Evolutionary conservation across 2,113 vertebrate genomes (phyloP).

Genomic region (Dunckerocampus dactyliophorus): DNA sequence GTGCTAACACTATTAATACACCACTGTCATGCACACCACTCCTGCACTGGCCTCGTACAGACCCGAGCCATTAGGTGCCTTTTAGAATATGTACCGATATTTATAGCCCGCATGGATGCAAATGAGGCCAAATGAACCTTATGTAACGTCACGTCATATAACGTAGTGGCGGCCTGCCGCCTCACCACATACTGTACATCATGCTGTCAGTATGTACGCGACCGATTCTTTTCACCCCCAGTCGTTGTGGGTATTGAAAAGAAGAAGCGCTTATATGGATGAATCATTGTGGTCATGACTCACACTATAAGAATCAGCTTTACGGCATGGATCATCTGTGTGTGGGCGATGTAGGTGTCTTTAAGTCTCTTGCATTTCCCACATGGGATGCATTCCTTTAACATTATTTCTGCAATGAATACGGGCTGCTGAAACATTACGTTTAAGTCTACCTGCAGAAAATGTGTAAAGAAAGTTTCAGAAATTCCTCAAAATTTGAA

Average conservation of each 20-base stretch:
- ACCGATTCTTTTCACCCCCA: slow-evolving; percentile 10
- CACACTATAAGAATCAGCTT: slow-evolving; percentile 22
- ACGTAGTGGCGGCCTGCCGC: not conserved
- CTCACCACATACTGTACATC: slow-evolving; percentile 27
- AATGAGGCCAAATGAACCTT: slow-evolving; percentile 59
- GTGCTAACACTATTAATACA: slow-evolving; percentile 9
- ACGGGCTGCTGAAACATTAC: too few species aligned
- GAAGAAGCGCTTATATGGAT: slow-evolving; percentile 28
- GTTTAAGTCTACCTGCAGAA: too few species aligned
- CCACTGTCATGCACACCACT: slow-evolving; percentile 11
- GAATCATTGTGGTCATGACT: slow-evolving; percentile 46
- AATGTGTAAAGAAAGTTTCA: too few species aligned
- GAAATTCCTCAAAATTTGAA: too few species aligned
- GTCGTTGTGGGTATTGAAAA: slow-evolving; percentile 14
- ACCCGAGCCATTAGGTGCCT: slow-evolving; percentile 41
- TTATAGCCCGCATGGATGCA: slow-evolving; percentile 56
- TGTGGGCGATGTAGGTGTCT: slow-evolving; percentile 26
- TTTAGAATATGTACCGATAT: slow-evolving; percentile 57
- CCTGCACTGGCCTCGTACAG: slow-evolving; percentile 33
- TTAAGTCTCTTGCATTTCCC: not conserved
- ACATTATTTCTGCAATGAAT: too few species aligned
- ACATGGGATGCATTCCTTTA: too few species aligned
- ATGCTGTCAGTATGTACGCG: slow-evolving; percentile 9
- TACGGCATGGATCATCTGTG: slow-evolving; percentile 14
- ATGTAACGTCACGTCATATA: slow-evolving; percentile 54